Conservation (phyloP, 2,797 vertebrate species). For the Xiphophorus birchmanni region DNA sequence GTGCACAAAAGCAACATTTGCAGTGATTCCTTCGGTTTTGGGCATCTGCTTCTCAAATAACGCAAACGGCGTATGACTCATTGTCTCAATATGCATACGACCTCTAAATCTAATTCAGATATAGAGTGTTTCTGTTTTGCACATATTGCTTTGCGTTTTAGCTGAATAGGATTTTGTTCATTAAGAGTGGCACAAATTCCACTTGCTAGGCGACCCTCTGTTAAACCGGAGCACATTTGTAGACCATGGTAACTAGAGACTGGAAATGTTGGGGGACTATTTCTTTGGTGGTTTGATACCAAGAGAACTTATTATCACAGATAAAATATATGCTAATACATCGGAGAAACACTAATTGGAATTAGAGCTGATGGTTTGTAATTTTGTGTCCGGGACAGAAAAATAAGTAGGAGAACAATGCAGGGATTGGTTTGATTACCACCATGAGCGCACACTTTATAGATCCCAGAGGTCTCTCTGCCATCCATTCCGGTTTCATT, state of each 20-base stretch:
- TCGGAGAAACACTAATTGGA: slow-evolving; percentile 7
- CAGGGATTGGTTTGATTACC: slow-evolving; percentile 70
- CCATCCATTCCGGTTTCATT: slow-evolving; percentile 63
- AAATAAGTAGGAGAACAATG: slow-evolving; percentile 59
- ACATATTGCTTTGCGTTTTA: slow-evolving; percentile 11
- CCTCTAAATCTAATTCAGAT: slow-evolving; percentile 3
- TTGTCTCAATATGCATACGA: slow-evolving; percentile 34
- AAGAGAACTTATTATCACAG: slow-evolving; percentile 11
- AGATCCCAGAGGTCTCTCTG: slow-evolving; percentile 59
- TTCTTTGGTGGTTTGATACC: slow-evolving; percentile 23
- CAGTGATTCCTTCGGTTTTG: slow-evolving; percentile 51
- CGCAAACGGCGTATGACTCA: slow-evolving; percentile 23
- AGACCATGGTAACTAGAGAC: slow-evolving; percentile 49
- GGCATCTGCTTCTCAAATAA: slow-evolving; percentile 53
- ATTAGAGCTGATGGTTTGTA: slow-evolving; percentile 28
- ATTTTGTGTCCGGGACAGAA: slow-evolving; percentile 35
- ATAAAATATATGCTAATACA: slow-evolving; percentile 17
- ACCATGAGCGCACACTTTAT: slow-evolving; percentile 59
- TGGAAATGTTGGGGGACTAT: slow-evolving; percentile 14
- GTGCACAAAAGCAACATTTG: slow-evolving; percentile 58
- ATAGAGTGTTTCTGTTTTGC: slow-evolving; percentile 17
- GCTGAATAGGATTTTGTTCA: slow-evolving; percentile 48
- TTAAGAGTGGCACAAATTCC: slow-evolving; percentile 56
- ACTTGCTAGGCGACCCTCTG: slow-evolving; percentile 55
- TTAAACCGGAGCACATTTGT: slow-evolving; percentile 51